Base-by-base conservation (phyloP, 1,140 invertebrate genomes). In the Caenorhabditis tropicalis region DNA sequence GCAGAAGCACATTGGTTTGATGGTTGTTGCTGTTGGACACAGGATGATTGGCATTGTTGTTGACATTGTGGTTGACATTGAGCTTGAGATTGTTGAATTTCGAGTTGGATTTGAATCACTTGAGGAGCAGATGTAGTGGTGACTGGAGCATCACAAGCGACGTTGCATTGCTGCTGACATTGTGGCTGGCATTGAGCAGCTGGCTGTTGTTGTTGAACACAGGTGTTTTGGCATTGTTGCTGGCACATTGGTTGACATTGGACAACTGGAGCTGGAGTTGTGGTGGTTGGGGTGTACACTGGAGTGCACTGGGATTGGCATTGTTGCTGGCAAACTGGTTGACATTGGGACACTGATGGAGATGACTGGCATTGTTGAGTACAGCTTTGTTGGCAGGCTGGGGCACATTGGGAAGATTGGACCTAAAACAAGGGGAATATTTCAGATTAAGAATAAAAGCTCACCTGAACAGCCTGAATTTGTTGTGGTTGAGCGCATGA, bases 401-500 rank as follows among this genome's bases (percentile, higher is more conserved):
- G 83, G 0, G 48, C 46, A 49, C 85, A 86, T 58, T 85, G 82
- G 39, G 58, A 27, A 15, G 81, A 33, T 79, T 86, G 83, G 19
- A 81, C 51, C 65, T 80, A 43, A 43, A 80, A 56, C 9, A 53
- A 9, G 4, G 31, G 33, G 43, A 19, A 2, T 1, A 51, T 21
- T 3, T 12, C 15, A 16, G 46, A 4, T 81, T 5, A 27, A 7
- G 6, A n/a, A 16, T 24, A 81, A 27, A 16, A 19, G 12, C 5
- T 65, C 53, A 86, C 85, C 79, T 84, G 83, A 31, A 70, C 33
- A 29, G 79, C 24, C 48, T 86, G 83, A 53, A 43, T 58, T n/a
- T 79, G 70, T 79, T 79, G 82, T 39, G 79, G 43, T 19, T 86
- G 83, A 43, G 82, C 83, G 82, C 85, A 86, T 39, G 33, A 51